Conservation (phyloP, 2,888 invertebrate species). For the Epicampocera succincta region DNA sequence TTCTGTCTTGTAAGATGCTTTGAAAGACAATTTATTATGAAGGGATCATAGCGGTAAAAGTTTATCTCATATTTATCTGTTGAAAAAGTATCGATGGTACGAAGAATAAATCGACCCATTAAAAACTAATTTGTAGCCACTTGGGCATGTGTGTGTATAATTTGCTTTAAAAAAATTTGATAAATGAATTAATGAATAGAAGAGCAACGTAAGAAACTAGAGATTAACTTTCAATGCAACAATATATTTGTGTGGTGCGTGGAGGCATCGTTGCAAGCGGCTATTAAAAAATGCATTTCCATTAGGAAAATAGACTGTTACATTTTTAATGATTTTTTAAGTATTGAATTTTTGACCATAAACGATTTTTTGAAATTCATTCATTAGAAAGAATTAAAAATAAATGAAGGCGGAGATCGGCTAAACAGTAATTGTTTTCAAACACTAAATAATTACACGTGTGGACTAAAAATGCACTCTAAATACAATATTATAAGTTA, state of each 20-base stretch:
- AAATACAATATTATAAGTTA: too few species aligned
- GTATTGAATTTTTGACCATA: conserved; percentile 25
- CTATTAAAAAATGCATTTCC: background rate
- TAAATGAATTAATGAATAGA: too few species aligned
- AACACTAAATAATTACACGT: conserved; percentile 30
- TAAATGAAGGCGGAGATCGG: conserved; percentile 49
- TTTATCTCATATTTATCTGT: background rate
- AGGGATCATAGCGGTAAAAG: too few species aligned
- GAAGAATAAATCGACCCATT: conserved; percentile 37
- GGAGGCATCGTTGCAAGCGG: too few species aligned
- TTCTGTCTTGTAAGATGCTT: too few species aligned
- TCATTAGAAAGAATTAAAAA: conserved; percentile 48
- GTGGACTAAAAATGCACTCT: background rate
- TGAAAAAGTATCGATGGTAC: background rate
- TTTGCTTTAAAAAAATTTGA: conserved; percentile 4
- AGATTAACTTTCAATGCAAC: too few species aligned
- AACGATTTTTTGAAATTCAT: conserved; percentile 12
- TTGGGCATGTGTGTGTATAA: conserved; percentile 10
- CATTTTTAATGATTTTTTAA: conserved; percentile 37
- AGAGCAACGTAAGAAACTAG: too few species aligned
- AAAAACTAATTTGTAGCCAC: conserved; percentile 53
- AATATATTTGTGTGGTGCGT: too few species aligned
- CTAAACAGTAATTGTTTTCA: conserved; percentile 58
- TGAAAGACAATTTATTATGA: too few species aligned
- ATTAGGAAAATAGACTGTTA: background rate